Conservation (phyloP, 2,113 vertebrate genomes). For the Dasypus novemcinctus region DNA sequence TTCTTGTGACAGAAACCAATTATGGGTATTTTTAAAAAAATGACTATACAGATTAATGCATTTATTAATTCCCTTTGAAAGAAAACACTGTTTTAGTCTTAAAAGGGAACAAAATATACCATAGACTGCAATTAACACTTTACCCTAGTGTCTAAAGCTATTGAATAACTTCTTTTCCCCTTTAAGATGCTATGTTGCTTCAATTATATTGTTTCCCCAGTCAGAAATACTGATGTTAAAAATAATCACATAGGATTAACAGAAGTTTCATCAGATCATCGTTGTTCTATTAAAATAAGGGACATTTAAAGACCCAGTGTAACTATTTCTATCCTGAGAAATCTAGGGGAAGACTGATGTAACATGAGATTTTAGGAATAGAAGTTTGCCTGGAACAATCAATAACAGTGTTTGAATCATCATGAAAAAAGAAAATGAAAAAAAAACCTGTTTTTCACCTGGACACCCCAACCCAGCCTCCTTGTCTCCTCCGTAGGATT, state of each 20-base stretch:
- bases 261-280: conserved; percentile 30
- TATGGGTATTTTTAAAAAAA: background rate
- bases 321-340: conserved; percentile 14
- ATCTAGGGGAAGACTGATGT: background rate
- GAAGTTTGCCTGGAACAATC: background rate
- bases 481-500: background rate
- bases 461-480: background rate
- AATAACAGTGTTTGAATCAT: background rate
- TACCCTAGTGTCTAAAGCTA: background rate
- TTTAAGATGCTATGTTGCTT: conserved; percentile 19
- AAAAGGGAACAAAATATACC: conserved; percentile 41
- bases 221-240: conserved; percentile 19
- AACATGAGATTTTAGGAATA: background rate
- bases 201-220: conserved; percentile 27
- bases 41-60: background rate
- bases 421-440: background rate
- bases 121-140: conserved; percentile 49
- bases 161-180: background rate
- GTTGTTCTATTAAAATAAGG: conserved; percentile 35
- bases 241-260: conserved; percentile 47
- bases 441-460: background rate
- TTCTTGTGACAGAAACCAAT: background rate
- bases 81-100: conserved; percentile 27
- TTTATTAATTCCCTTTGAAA: background rate
- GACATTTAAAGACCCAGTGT: background rate